Evolutionary conservation across 2,888 invertebrate genomes (phyloP), one percentile per base, ranked within the genome.

Genomic region (Parasteatoda lunata): DNA sequence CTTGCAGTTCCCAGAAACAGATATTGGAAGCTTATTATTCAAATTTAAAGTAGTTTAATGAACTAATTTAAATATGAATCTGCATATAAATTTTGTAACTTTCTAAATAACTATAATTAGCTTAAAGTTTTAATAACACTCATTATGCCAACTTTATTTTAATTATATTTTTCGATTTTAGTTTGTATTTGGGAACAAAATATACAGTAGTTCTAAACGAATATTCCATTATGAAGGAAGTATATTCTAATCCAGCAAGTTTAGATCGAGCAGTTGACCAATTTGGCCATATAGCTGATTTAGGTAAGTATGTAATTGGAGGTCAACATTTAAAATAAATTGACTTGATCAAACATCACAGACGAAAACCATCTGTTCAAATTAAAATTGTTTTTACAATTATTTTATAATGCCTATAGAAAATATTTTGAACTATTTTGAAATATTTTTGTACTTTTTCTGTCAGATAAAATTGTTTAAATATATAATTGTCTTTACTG

Each of bases 201-300:
- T 83, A 75, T 15, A 73, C 79, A 3, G 68, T 88, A 4, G 52
- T 88, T 5, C 59, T 87, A 6, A 87, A 87, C 52, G 86, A 79
- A n/a, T 83, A 68, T 64, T 48, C 6, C 7, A 49, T 65, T 5
- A 59, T 77, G 7, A 88, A 88, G 59, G 88, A 88, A 15, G 66
- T 72, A 4, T 59, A 59, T 11, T 66, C 70, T 64, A 68, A 79
- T 48, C 77, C 77, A 9, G 69, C 13, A 15, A 52, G 70, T n/a
- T 47, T 78, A 13, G 77, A 83, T 9, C 73, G 76, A 65, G 54
- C 83, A 5, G 11, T 54, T 5, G 54, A 83, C 6, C 13, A 76
- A 4, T 88, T 88, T 8, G 45, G 72, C 2, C 59, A 54, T n/a
- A 49, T 82, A 13, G 47, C 54, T 5, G n/a, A 30, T 45, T 52